phyloP scores from a whole-genome alignment of 2,797 vertebrate species.

The Poecile montanus region DNA sequence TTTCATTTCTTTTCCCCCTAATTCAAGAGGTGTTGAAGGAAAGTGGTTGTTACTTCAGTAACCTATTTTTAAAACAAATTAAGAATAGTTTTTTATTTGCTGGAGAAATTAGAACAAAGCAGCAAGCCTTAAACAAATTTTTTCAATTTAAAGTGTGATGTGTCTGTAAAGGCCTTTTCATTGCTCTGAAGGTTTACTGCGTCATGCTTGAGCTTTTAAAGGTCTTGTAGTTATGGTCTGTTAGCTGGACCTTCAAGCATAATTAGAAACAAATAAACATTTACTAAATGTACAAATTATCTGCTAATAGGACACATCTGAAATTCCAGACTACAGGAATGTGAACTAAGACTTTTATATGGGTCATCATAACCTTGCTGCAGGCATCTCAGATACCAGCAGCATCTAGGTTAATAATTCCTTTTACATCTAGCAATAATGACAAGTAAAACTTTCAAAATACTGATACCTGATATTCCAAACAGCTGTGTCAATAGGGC shows the following conservation, averaged over 20 bases:
- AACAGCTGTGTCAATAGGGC: not conserved
- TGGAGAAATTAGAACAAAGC: not conserved
- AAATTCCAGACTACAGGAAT: constrained; percentile 4
- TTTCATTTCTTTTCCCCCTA: not conserved
- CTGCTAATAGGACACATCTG: not conserved
- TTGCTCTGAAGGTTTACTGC: not conserved
- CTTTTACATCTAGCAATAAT: not conserved
- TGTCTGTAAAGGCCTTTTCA: not conserved
- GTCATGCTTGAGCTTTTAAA: not conserved
- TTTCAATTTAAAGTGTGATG: not conserved
- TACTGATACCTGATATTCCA: not conserved
- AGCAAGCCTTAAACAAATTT: not conserved
- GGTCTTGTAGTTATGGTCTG: not conserved
- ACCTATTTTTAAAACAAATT: not conserved
- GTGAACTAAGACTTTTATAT: not conserved
- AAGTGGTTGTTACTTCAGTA: not conserved
- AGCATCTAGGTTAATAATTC: not conserved
- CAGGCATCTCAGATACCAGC: not conserved
- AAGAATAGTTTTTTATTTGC: not conserved
- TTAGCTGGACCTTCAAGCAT: not conserved
- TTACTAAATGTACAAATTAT: not conserved
- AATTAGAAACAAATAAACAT: not conserved
- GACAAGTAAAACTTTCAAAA: constrained; percentile 2
- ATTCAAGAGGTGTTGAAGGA: not conserved
- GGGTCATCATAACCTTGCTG: constrained; percentile 1